A percentile compares a stretch with the other conserved stretches of the same genome.
phyloP scores from a whole-genome alignment of 2,797 vertebrate species.

The Phoebastria nigripes region DNA sequence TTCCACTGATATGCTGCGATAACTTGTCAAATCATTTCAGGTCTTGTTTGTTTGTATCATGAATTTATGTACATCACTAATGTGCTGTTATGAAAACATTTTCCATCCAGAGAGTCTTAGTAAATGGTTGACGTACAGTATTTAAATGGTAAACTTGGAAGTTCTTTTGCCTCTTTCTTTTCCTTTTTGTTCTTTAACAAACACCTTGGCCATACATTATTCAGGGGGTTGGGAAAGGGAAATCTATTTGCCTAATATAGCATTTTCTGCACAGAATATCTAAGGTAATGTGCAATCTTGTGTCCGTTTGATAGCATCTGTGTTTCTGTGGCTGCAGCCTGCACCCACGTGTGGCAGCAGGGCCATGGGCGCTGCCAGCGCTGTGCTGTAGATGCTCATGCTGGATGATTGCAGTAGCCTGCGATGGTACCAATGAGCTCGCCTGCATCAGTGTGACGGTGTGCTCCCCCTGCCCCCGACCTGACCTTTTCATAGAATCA shows the following conservation, averaged over 20 bases:
- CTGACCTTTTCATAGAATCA: too few relatives aligned
- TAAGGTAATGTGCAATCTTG: not conserved
- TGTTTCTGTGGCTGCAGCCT: not conserved
- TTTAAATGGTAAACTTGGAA: not conserved
- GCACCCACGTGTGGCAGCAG: not conserved
- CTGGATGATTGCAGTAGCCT: not conserved
- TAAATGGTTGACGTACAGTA: not conserved
- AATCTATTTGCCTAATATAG: not conserved
- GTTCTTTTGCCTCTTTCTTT: not conserved
- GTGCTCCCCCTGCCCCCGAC: too few relatives aligned
- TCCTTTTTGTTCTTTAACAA: not conserved
- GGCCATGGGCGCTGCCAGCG: not conserved
- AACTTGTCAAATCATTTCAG: conserved; percentile 26
- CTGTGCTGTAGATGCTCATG: not conserved
- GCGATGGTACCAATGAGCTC: fast-evolving
- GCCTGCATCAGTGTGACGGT: not conserved
- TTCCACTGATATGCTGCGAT: not conserved
- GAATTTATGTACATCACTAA: not conserved
- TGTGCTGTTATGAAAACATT: not conserved
- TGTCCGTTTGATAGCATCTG: not conserved
- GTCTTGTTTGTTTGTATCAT: not conserved
- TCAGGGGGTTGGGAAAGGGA: not conserved
- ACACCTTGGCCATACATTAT: not conserved
- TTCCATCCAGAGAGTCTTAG: not conserved
- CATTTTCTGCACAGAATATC: not conserved